A percentile compares a stretch with the other conserved stretches of the same genome.
phyloP scores from a whole-genome alignment of 2,797 vertebrate genomes.

The Sebastes reedi region DNA sequence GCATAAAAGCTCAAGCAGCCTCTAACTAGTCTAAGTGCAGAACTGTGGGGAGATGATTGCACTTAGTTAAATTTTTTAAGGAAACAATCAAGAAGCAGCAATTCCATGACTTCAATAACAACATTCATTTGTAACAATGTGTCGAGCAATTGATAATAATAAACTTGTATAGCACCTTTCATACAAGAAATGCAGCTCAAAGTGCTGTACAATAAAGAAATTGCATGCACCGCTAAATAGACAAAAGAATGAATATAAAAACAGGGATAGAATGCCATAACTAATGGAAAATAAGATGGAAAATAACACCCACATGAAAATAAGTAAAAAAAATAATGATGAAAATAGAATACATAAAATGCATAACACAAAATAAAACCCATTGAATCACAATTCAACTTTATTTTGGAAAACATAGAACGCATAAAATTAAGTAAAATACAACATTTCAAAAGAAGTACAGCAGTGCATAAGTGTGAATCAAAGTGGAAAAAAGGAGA shows the following conservation, averaged over 20 bases:
- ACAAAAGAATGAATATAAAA: background rate
- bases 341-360: background rate
- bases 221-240: background rate
- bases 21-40: background rate
- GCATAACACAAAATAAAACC: background rate
- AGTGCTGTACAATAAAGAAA: background rate
- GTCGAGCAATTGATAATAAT: background rate
- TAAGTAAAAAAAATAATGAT: background rate
- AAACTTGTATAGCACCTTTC: background rate
- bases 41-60: background rate
- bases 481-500: too few relatives aligned
- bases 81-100: background rate
- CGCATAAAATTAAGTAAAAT: background rate
- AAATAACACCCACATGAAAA: too few relatives aligned
- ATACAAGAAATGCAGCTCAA: background rate
- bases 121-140: background rate
- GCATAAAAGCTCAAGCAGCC: conserved; percentile 11
- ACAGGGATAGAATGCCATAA: too few relatives aligned
- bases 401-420: background rate
- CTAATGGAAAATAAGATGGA: too few relatives aligned
- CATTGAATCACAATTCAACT: too few relatives aligned
- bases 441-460: too few relatives aligned
- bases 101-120: background rate
- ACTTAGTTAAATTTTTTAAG: background rate
- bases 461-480: too few relatives aligned